Base-by-base conservation (phyloP, 1,140 invertebrate genomes). In the Laodelphax striatellus region DNA sequence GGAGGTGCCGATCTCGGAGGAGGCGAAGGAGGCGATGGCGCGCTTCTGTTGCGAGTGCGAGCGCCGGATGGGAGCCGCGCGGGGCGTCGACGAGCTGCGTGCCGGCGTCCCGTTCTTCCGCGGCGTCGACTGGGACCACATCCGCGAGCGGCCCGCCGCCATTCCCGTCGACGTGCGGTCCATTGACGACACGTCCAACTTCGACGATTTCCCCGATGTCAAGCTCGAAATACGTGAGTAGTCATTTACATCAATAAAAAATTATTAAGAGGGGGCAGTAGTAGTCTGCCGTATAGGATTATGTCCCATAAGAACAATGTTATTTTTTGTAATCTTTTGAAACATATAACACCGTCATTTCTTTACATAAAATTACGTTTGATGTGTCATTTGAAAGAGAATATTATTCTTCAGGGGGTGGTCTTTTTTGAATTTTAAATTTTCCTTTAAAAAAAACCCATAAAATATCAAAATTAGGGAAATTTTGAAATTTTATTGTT, bases 151-250 rank as follows among this genome's bases (percentile, higher is more conserved):
- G 63, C 97, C 97, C 53, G 92, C 97, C 60, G 95, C 96, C 64
- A 98, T 98, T 76, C 86, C 92, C 52, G 92, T 98, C 24, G 91
- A 95, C 72, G 92, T 97, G 61, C 83, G 85, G 69, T 90, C 90
- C 57, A 93, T 95, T 65, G 91, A 96, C 72, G 97, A 99, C 75
- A 99, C 97, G 44, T 98, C 95, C 62, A 99, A 99, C 77, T 99
- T 99, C 76, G 97, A 99, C 78, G 97, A 99, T 67, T 99, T 99
- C 79, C 96, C 96, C 11, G 94, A 99, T 76, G 94, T 97, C 65
- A 97, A 98, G 76, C 80, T 98, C 55, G 94, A 97, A 80, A 97
- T 98, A 80, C 92, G 92, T 95, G 84, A 85, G 92, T 88, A 55
- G 54, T 55, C 24, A 28, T 4, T 6, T 6, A 28, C 24, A 28